A percentile compares a stretch with the other conserved stretches of the same genome.
These are phyloP conservation scores for Parauchenoglanis ngamensis DNA, from an alignment of 2,797 vertebrate species.

Conservation along the genomic window DNA sequence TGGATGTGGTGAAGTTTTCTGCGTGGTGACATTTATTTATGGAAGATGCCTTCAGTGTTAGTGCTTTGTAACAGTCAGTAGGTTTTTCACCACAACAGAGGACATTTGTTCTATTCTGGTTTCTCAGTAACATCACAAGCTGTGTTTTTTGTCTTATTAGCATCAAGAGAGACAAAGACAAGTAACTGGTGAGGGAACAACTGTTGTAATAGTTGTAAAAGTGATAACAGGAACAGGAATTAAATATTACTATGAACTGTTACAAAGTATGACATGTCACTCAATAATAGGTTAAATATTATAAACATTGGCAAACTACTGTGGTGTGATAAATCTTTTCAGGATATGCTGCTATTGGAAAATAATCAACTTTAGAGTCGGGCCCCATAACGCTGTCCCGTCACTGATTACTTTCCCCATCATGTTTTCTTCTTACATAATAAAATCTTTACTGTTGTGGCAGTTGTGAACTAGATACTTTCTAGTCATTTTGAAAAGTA, in stretches of 20 bases:
- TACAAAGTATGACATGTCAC: background rate
- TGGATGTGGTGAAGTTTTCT: background rate
- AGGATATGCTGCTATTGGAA: background rate
- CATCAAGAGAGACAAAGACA: background rate
- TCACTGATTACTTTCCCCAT: background rate
- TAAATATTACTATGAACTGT: background rate
- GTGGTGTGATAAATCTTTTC: background rate
- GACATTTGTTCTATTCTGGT: background rate
- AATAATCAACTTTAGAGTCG: background rate
- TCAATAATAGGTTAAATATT: background rate
- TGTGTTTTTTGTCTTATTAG: background rate
- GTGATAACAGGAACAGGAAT: background rate
- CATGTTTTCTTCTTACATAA: background rate
- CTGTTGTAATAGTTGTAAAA: background rate
- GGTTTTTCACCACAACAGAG: background rate
- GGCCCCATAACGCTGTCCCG: no score
- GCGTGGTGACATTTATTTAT: background rate
- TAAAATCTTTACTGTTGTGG: background rate
- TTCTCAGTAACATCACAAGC: background rate
- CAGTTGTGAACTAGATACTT: background rate
- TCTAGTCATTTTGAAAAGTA: background rate
- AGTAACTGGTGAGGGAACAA: background rate
- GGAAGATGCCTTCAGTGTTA: background rate
- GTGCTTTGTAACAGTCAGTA: background rate
- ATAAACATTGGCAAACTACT: background rate